Evolutionary conservation across 92 coral and sea anemone species (phyloP).

Genomic region (Porites cylindrica): DNA sequence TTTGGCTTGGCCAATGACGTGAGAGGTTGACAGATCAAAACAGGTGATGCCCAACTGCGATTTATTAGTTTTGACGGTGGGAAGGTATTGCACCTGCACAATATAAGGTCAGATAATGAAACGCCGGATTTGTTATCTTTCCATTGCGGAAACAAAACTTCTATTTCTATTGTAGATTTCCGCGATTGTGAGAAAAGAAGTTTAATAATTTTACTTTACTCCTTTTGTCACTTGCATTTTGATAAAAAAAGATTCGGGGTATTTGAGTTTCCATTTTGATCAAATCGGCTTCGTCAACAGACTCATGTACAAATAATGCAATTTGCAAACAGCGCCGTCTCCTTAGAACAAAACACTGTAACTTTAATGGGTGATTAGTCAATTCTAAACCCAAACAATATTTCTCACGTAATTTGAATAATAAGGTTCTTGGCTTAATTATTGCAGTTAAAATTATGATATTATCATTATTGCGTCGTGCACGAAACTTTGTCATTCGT

Average conservation of each 20-base stretch:
- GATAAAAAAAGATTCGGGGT: neutral
- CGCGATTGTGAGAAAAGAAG: neutral
- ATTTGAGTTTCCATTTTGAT: neutral
- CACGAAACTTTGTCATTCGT: too few relatives aligned
- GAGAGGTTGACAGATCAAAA: slow-evolving; percentile 3
- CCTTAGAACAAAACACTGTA: neutral
- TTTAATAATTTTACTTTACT: neutral
- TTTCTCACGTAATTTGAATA: neutral
- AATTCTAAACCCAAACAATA: neutral
- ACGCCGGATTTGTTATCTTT: too few relatives aligned
- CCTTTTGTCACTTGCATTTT: neutral
- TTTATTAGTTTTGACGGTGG: neutral
- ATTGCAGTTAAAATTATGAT: too few relatives aligned
- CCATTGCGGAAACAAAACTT: neutral
- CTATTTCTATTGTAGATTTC: too few relatives aligned
- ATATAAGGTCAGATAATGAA: neutral
- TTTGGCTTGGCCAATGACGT: slow-evolving; percentile 11
- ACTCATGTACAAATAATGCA: neutral
- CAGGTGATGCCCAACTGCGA: slow-evolving; percentile 35
- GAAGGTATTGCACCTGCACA: slow-evolving; percentile 14
- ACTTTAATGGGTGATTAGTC: neutral
- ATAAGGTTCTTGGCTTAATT: neutral
- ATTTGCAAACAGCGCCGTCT: neutral
- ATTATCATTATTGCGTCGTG: neutral
- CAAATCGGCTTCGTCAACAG: too few relatives aligned